A percentile compares a stretch with the other conserved stretches of the same genome.
Conservation (phyloP, 2,113 vertebrate genomes). For the human (Homo sapiens) region DNA sequence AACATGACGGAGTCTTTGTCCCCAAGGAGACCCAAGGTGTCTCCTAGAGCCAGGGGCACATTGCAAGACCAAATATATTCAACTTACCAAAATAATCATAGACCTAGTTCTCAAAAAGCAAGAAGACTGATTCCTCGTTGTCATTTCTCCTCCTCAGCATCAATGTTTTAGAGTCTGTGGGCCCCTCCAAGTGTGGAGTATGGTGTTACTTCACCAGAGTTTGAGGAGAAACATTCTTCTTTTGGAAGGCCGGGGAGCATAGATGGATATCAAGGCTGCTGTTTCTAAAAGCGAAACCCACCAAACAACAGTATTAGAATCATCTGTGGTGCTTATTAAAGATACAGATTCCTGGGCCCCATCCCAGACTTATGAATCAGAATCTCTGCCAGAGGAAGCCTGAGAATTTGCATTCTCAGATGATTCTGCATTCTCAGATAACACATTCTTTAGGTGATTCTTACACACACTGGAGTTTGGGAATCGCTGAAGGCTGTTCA, state of each 20-base stretch:
- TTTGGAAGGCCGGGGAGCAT: neutral
- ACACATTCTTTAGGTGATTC: neutral
- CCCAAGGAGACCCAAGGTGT: neutral
- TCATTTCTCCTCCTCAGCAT: neutral
- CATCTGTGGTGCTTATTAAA: neutral
- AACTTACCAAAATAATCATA: neutral
- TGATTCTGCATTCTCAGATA: neutral
- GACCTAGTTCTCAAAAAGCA: neutral
- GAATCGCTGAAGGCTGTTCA: neutral
- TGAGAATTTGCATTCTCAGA: too few relatives aligned
- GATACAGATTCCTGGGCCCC: neutral
- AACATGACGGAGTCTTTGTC: neutral
- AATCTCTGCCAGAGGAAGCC: neutral
- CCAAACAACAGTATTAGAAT: neutral
- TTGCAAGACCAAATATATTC: neutral
- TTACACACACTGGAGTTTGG: neutral
- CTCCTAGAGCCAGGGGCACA: neutral
- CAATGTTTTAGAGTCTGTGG: neutral
- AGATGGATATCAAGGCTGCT: neutral
- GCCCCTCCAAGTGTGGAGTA: too few relatives aligned
- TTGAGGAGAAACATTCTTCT: neutral
- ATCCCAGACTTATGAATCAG: neutral
- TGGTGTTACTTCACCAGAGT: neutral
- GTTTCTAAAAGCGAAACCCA: neutral
- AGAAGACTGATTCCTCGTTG: rapidly evolving